phyloP scores from a whole-genome alignment of 2,888 invertebrate species.

The Onchidella celtica region DNA sequence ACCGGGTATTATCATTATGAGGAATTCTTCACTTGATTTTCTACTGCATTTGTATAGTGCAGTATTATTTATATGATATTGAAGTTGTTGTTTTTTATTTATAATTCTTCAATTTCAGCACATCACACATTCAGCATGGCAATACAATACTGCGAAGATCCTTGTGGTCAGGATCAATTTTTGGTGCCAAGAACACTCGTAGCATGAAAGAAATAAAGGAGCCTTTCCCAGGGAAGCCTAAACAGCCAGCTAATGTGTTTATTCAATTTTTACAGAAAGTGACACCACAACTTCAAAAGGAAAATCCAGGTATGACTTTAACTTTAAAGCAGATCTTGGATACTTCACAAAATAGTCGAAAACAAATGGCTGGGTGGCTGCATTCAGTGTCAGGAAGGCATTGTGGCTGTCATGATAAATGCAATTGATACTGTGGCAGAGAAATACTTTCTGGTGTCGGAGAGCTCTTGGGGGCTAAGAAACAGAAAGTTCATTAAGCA shows the following conservation, averaged over 20 bases:
- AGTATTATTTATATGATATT: too few relatives aligned
- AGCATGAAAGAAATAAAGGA: neutral
- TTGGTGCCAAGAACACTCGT: neutral
- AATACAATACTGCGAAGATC: too few relatives aligned
- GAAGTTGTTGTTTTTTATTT: too few relatives aligned
- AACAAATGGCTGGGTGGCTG: too few relatives aligned
- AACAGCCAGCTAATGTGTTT: conserved; percentile 53
- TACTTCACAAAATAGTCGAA: too few relatives aligned
- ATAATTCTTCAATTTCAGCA: neutral
- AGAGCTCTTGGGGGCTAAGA: neutral
- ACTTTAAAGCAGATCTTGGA: neutral
- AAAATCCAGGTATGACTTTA: conserved; percentile 56
- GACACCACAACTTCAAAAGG: conserved; percentile 38
- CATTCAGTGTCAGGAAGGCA: too few relatives aligned
- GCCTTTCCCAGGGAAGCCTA: conserved; percentile 47
- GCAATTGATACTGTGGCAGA: neutral
- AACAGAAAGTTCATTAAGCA: too few relatives aligned
- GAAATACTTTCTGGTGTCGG: neutral
- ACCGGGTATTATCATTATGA: too few relatives aligned
- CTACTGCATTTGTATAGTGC: too few relatives aligned
- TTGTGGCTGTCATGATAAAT: too few relatives aligned
- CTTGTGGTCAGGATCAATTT: neutral
- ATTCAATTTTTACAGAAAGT: conserved; percentile 45
- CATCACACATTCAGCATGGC: conserved; percentile 21
- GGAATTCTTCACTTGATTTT: too few relatives aligned